A percentile compares a stretch with the other conserved stretches of the same genome.
These are phyloP conservation scores for Rhinichthys osculus DNA, from an alignment of 2,797 vertebrate species.

Conservation along the genomic window DNA sequence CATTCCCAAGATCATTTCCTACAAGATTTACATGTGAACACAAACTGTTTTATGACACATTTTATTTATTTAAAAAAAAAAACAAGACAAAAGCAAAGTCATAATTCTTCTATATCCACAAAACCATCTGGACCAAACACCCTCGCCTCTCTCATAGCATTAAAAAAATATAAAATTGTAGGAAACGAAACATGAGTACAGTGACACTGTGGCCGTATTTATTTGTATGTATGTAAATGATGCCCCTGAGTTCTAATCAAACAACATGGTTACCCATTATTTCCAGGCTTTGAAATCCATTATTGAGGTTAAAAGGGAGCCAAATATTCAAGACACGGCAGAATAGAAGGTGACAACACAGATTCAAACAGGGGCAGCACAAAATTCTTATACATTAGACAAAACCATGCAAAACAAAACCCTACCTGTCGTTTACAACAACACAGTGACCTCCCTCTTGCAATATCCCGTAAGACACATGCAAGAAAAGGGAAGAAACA, in stretches of 20 bases:
- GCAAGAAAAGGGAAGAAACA: slow-evolving; percentile 1
- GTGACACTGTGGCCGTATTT: slow-evolving; percentile 44
- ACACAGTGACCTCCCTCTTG: slow-evolving; percentile 18
- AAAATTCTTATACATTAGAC: slow-evolving; percentile 4
- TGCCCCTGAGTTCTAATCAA: slow-evolving; percentile 57
- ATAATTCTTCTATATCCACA: slow-evolving; percentile 71
- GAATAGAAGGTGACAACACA: neutral
- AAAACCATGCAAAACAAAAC: slow-evolving; percentile 26
- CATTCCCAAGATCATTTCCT: neutral
- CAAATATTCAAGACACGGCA: slow-evolving; percentile 3
- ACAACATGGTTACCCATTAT: slow-evolving; percentile 24
- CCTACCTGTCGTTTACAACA: slow-evolving; percentile 20
- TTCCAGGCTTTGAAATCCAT: slow-evolving; percentile 1
- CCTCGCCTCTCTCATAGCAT: slow-evolving; percentile 13
- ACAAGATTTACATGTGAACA: neutral
- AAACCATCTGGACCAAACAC: slow-evolving; percentile 79
- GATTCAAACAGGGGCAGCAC: slow-evolving; percentile 22
- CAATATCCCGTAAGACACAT: neutral
- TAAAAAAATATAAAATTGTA: slow-evolving; percentile 30
- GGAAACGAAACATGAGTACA: slow-evolving; percentile 33
- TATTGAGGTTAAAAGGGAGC: neutral
- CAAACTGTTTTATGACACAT: slow-evolving; percentile 74
- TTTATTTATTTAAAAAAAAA: slow-evolving; percentile 76
- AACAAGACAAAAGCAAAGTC: slow-evolving; percentile 70
- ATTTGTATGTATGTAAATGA: slow-evolving; percentile 35